Conservation (phyloP, 2,113 vertebrate species). For the Percina caprodes region DNA sequence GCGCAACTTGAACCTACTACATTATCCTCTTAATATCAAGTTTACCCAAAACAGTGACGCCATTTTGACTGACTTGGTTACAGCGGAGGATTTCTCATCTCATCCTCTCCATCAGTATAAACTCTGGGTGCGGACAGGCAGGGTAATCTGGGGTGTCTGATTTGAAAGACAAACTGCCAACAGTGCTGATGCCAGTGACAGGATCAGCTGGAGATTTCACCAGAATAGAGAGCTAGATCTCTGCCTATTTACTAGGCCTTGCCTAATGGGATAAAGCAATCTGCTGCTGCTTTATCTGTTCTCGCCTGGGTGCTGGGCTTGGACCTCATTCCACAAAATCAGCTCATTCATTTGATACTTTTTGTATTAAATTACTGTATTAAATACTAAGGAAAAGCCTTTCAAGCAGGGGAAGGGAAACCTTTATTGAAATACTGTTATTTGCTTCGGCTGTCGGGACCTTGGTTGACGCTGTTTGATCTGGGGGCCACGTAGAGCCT, state of each 20-base stretch:
- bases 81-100: constrained; percentile 11
- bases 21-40: neutral
- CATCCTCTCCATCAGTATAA: constrained; percentile 21
- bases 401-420: neutral
- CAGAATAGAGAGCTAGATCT: constrained; percentile 64
- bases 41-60: neutral
- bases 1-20: neutral
- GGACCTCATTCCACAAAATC: constrained; percentile 58
- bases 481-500: neutral
- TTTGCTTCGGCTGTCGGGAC: neutral
- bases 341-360: constrained; percentile 49
- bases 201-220: constrained; percentile 70
- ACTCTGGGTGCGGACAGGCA: constrained; percentile 12
- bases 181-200: constrained; percentile 55
- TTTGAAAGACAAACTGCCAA: constrained; percentile 62
- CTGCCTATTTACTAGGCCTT: constrained; percentile 69
- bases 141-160: constrained; percentile 45
- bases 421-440: neutral
- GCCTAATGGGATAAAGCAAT: constrained; percentile 80
- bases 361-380: constrained; percentile 32
- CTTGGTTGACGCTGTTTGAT: neutral
- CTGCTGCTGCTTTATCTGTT: constrained; percentile 76
- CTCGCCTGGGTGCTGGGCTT: constrained; percentile 56
- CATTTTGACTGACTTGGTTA: constrained; percentile 1
- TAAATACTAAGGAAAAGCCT: constrained; percentile 20